phyloP scores from a whole-genome alignment of 2,888 invertebrate species.

The Morpho helenor region DNA sequence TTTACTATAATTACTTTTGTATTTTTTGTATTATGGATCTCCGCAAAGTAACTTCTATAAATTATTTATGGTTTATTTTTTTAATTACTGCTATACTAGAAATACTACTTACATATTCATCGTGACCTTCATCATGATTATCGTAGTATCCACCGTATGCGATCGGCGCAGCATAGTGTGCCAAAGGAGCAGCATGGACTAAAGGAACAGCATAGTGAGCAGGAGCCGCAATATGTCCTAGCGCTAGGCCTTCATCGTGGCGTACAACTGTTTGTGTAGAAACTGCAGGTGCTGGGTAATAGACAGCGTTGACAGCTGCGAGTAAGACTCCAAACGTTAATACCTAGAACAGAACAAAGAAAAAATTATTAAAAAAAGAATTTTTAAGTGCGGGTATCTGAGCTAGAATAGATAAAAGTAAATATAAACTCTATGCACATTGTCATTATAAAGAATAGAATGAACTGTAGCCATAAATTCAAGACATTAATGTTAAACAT shows the following conservation, averaged over 20 bases:
- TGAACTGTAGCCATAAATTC: too few species aligned
- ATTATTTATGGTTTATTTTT: too few species aligned
- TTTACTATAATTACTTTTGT: too few species aligned
- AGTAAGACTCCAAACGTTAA: constrained; percentile 56
- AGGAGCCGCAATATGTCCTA: constrained; percentile 42
- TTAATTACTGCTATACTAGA: too few species aligned
- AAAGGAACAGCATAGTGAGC: constrained; percentile 23
- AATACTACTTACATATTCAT: constrained; percentile 39
- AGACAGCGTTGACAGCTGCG: constrained; percentile 74
- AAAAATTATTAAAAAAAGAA: not conserved
- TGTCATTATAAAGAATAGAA: too few species aligned
- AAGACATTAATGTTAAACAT: too few species aligned
- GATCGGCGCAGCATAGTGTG: constrained; percentile 30
- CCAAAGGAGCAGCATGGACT: constrained; percentile 20
- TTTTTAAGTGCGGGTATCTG: not conserved
- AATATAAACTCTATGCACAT: too few species aligned
- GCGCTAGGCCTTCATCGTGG: constrained; percentile 50
- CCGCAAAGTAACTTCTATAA: too few species aligned
- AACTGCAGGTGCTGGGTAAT: constrained; percentile 66
- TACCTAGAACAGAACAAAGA: constrained; percentile 15
- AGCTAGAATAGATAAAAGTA: too few species aligned
- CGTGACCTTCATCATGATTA: constrained; percentile 45
- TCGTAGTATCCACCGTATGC: constrained; percentile 27
- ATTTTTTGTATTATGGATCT: too few species aligned
- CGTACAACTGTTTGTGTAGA: constrained; percentile 70